Evolutionary conservation across 92 coral and sea anemone genomes (phyloP).

Genomic region (Porites rus): DNA sequence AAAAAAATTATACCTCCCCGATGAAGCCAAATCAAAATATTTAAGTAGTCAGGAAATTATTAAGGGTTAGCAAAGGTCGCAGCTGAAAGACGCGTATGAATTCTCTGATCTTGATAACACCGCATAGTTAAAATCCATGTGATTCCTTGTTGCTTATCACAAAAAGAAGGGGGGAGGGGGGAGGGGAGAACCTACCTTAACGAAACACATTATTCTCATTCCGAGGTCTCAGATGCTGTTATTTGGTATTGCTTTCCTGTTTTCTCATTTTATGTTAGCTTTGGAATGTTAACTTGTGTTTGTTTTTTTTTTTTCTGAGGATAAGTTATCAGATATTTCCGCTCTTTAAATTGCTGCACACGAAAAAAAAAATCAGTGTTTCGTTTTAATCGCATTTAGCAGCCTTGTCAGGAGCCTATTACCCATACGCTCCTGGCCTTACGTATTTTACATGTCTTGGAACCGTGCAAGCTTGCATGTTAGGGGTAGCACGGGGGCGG

Average conservation of each 20-base stretch:
- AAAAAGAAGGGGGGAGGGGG: not conserved
- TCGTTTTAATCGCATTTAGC: not conserved
- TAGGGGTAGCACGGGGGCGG: constrained; percentile 17
- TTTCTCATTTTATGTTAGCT: not conserved
- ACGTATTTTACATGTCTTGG: not conserved
- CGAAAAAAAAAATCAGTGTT: not conserved
- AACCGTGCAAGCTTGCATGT: not conserved
- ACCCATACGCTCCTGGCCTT: too few relatives aligned
- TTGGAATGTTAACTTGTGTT: not conserved
- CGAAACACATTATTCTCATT: not conserved
- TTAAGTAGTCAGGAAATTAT: not conserved
- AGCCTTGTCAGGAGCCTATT: not conserved
- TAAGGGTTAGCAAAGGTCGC: not conserved
- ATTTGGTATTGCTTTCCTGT: not conserved
- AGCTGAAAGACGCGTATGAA: not conserved
- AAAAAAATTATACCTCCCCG: too few relatives aligned
- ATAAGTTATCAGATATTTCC: not conserved
- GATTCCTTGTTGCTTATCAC: not conserved
- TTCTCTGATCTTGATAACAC: not conserved
- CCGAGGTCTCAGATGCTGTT: not conserved
- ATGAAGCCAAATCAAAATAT: not conserved
- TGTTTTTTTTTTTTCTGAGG: not conserved
- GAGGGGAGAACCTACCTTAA: not conserved
- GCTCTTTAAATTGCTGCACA: not conserved
- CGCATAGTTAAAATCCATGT: not conserved